phyloP scores from a whole-genome alignment of 2,797 vertebrate genomes.

The Parotocinclus haroldoi region DNA sequence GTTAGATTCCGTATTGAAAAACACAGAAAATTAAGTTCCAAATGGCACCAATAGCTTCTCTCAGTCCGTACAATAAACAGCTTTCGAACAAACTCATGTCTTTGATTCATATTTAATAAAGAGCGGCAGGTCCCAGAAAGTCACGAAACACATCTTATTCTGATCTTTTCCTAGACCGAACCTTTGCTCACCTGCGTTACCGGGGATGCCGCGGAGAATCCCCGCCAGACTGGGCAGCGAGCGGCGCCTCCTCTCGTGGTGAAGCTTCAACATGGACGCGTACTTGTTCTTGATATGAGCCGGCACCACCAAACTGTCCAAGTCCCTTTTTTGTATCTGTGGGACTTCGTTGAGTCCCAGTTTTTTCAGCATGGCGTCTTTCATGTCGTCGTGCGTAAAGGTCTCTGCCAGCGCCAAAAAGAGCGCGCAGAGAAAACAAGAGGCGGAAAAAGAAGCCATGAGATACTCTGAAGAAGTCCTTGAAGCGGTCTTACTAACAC shows the following conservation, averaged over 20 bases:
- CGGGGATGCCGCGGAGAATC: slow-evolving; percentile 83
- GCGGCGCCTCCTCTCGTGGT: slow-evolving; percentile 70
- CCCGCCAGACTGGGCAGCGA: slow-evolving; percentile 82
- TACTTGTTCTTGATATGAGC: slow-evolving; percentile 80
- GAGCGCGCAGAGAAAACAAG: slow-evolving; percentile 57
- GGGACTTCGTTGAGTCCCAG: slow-evolving; percentile 77
- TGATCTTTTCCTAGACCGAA: too few species aligned
- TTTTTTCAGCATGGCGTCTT: slow-evolving; percentile 75
- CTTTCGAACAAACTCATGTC: too few species aligned
- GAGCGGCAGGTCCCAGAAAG: too few species aligned
- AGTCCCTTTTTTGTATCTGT: slow-evolving; percentile 75
- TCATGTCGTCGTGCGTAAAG: slow-evolving; percentile 76
- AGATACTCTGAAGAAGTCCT: slow-evolving; percentile 16
- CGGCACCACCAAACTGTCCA: slow-evolving; percentile 80
- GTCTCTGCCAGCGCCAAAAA: slow-evolving; percentile 53
- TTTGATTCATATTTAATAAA: too few species aligned
- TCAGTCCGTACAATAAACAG: too few species aligned
- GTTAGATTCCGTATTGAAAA: too few species aligned
- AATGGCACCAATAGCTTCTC: too few species aligned
- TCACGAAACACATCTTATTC: too few species aligned
- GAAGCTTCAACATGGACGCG: slow-evolving; percentile 76
- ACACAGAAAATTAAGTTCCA: too few species aligned
- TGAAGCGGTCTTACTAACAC: slow-evolving; percentile 9
- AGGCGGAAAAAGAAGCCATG: slow-evolving; percentile 64
- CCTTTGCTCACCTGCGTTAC: slow-evolving; percentile 75